Evolutionary conservation across 2,113 vertebrate species (phyloP).

Genomic region (Ifrita kowaldi): DNA sequence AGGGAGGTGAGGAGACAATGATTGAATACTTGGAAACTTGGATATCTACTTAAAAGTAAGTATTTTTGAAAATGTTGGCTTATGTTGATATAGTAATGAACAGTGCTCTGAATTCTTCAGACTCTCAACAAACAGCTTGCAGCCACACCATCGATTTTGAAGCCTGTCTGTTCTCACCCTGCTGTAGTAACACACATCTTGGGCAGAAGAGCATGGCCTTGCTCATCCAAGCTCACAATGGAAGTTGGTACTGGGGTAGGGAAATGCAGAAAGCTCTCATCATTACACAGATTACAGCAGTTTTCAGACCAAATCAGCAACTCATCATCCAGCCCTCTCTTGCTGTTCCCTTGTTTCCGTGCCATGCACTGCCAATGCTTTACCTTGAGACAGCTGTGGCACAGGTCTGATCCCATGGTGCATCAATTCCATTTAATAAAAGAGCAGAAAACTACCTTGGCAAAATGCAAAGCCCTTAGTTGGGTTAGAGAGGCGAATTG

Average conservation of each 20-base stretch:
- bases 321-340: neutral
- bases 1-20: fast-evolving
- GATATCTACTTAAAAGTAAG: neutral
- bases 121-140: neutral
- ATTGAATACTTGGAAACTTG: neutral
- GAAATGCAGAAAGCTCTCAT: fast-evolving
- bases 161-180: neutral
- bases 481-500: neutral
- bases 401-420: neutral
- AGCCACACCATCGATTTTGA: neutral
- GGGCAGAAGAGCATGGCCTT: fast-evolving
- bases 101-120: neutral
- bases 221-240: neutral
- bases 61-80: neutral
- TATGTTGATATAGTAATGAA: neutral
- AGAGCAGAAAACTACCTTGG: neutral
- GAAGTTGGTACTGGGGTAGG: neutral
- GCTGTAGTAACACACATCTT: fast-evolving
- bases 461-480: neutral
- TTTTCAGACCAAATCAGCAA: neutral
- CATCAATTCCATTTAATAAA: neutral
- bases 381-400: neutral
- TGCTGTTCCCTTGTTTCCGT: neutral
- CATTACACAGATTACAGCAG: neutral
- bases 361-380: neutral